Evolutionary conservation across 2,113 vertebrate genomes (phyloP).

Genomic region (Ramphastos sulfuratus): DNA sequence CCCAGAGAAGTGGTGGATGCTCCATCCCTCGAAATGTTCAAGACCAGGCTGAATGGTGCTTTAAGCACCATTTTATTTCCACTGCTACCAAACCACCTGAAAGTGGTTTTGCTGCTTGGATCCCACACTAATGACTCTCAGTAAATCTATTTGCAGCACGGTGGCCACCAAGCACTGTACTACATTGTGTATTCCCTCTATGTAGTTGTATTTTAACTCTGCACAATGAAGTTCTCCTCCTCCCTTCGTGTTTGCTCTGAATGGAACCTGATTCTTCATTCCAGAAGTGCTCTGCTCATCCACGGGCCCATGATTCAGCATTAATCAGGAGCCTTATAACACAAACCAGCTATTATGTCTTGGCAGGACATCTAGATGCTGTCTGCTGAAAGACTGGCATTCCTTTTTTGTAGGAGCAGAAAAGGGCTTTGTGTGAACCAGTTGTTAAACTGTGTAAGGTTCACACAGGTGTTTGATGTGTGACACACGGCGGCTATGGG

Average conservation of each 20-base stretch:
- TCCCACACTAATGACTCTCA: neutral
- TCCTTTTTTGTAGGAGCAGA: neutral
- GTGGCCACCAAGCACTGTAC: neutral
- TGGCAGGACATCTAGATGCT: neutral
- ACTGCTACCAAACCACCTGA: neutral
- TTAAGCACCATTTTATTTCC: neutral
- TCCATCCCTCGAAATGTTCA: too few relatives aligned
- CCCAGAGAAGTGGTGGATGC: too few relatives aligned
- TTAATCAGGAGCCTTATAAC: neutral
- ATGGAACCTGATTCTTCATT: neutral
- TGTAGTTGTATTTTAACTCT: neutral
- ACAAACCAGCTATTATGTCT: neutral
- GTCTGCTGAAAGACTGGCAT: neutral
- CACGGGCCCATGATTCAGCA: neutral
- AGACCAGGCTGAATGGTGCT: too few relatives aligned
- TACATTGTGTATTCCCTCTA: neutral
- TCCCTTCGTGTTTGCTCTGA: neutral
- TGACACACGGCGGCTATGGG: accelerated
- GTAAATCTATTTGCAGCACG: neutral
- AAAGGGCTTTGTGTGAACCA: neutral
- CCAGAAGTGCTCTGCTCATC: neutral
- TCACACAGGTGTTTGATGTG: neutral
- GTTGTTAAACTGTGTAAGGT: neutral
- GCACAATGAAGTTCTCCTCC: neutral
- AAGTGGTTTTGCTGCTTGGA: neutral